phyloP scores from a whole-genome alignment of 2,797 vertebrate species.

The Nyctibius grandis region DNA sequence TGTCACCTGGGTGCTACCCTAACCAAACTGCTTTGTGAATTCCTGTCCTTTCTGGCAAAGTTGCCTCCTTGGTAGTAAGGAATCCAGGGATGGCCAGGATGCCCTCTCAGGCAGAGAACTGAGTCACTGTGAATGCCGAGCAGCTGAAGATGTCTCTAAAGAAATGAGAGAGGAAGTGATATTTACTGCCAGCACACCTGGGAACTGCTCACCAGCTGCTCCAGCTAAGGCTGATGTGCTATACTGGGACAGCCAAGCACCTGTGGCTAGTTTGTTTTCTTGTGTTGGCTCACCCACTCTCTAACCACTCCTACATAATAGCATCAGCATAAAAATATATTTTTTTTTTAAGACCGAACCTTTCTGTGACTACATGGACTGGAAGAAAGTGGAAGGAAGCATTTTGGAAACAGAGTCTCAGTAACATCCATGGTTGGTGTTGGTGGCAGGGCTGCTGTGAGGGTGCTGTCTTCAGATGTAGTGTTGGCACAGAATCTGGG shows the following conservation, averaged over 20 bases:
- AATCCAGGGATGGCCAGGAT: background rate
- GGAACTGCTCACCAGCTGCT: background rate
- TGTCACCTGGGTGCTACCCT: background rate
- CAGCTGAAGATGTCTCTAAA: background rate
- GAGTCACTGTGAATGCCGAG: background rate
- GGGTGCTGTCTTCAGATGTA: background rate
- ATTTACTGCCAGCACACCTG: background rate
- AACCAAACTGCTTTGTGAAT: background rate
- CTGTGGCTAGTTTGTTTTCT: background rate
- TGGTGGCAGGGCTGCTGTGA: background rate
- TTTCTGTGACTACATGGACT: background rate
- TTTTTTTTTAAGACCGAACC: background rate
- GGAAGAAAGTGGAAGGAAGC: background rate
- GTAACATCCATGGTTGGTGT: accelerated
- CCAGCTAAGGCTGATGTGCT: background rate
- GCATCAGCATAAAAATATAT: background rate
- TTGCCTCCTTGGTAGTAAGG: background rate
- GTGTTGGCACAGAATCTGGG: background rate
- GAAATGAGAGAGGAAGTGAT: background rate
- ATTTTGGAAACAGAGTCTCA: background rate
- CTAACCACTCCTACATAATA: background rate
- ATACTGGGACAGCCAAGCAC: background rate
- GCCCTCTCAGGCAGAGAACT: background rate
- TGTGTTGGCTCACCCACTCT: background rate
- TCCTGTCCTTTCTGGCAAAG: background rate